Evolutionary conservation across 2,113 vertebrate species (phyloP).

Genomic region (Vulpes lagopus): DNA sequence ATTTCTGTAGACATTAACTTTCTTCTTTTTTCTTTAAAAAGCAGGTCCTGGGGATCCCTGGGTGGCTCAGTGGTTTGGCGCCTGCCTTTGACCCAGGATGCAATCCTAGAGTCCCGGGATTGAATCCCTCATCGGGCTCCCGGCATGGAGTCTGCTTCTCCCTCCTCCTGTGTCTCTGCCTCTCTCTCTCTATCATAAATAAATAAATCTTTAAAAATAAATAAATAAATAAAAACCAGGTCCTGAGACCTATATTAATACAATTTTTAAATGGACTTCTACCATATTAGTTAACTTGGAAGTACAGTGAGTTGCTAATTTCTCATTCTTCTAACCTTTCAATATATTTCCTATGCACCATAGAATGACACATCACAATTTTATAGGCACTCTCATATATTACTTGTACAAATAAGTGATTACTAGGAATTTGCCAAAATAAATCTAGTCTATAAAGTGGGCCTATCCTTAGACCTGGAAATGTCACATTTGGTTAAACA

Average conservation of each 20-base stretch:
- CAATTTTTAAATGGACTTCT: not conserved
- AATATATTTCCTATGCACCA: not conserved
- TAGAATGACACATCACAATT: not conserved
- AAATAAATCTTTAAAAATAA: too few species aligned
- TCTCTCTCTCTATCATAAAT: too few species aligned
- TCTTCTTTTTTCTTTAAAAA: constrained; percentile 46
- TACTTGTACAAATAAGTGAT: constrained; percentile 12
- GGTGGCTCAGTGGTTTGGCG: too few species aligned
- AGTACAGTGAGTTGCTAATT: not conserved
- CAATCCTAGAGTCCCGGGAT: too few species aligned
- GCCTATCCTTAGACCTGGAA: constrained; percentile 35
- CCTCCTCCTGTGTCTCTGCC: too few species aligned
- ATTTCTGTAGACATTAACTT: not conserved
- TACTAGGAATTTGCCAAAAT: constrained; percentile 39
- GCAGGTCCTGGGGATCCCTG: not conserved
- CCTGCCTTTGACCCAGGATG: too few species aligned
- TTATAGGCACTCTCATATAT: not conserved
- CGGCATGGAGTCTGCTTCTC: too few species aligned
- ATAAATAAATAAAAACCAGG: not conserved
- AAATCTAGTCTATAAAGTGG: not conserved
- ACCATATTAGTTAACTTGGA: not conserved
- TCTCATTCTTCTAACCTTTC: constrained; percentile 17
- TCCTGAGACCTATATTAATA: not conserved
- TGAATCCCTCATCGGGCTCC: too few species aligned
- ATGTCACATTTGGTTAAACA: not conserved